These are phyloP conservation scores for Gymnopithys bicolor DNA, from an alignment of 2,797 vertebrate species.

Conservation along the genomic window DNA sequence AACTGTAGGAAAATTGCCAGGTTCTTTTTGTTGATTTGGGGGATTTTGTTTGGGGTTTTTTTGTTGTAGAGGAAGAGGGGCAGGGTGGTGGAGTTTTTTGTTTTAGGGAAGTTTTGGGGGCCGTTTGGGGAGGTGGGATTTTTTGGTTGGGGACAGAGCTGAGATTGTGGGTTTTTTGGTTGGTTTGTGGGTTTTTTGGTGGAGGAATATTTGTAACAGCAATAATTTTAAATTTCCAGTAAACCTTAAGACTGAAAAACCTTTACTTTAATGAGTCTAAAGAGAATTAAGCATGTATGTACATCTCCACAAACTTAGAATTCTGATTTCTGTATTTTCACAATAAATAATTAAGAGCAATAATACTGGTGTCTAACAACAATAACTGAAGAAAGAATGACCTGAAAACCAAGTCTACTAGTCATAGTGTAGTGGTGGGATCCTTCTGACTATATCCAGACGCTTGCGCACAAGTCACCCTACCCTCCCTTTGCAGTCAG, in stretches of 20 bases:
- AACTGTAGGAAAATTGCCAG: not conserved
- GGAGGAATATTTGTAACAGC: not conserved
- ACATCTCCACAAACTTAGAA: not conserved
- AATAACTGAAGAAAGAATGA: not conserved
- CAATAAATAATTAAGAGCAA: not conserved
- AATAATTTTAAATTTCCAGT: not conserved
- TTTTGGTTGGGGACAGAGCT: not conserved
- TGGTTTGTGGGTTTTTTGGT: not conserved
- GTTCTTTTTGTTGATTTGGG: not conserved
- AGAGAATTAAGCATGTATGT: not conserved
- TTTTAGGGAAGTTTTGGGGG: not conserved
- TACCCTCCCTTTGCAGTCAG: not conserved
- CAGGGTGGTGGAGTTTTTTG: not conserved
- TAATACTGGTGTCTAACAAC: not conserved
- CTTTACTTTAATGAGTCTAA: not conserved
- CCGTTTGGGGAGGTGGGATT: not conserved
- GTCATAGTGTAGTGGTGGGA: not conserved
- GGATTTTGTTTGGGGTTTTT: not conserved
- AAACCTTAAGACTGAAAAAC: not conserved
- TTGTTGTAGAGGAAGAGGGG: not conserved
- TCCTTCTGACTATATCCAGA: not conserved
- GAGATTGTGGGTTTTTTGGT: not conserved
- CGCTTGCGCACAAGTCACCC: not conserved
- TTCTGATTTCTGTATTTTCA: not conserved
- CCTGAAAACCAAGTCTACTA: not conserved